Percentiles rank a stretch among this genome's conserved stretches.
These are phyloP conservation scores for Cyphomyrus plagiostoma DNA, from an alignment of 2,113 vertebrate species.

Conservation along the genomic window DNA sequence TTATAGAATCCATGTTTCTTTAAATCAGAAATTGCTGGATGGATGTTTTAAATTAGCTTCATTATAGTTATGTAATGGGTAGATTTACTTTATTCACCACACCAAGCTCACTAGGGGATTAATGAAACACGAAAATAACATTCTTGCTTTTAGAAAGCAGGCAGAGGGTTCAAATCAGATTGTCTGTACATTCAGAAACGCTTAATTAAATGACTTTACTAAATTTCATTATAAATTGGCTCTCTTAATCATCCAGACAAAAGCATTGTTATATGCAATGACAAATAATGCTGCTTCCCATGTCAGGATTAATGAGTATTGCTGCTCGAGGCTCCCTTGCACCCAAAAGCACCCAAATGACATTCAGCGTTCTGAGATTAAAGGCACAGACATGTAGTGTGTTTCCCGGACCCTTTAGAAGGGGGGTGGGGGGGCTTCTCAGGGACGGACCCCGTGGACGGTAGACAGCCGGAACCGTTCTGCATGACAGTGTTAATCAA, in stretches of 20 bases:
- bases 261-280: background rate
- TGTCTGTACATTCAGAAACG: background rate
- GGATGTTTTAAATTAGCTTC: background rate
- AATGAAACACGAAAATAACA: background rate
- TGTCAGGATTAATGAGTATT: background rate
- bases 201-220: background rate
- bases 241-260: background rate
- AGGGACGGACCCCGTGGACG: background rate
- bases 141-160: background rate
- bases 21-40: background rate
- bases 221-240: background rate
- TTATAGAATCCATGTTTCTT: background rate
- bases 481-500: background rate
- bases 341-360: background rate
- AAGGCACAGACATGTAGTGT: background rate
- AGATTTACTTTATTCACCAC: background rate
- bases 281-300: background rate
- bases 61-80: background rate
- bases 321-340: background rate
- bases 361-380: background rate
- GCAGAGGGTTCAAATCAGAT: background rate
- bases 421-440: background rate
- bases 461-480: background rate
- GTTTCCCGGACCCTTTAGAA: background rate
- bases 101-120: background rate